Percentiles rank a stretch among this genome's conserved stretches.
Conservation (phyloP, 2,797 vertebrate species). For the Steatocranus sp. region DNA sequence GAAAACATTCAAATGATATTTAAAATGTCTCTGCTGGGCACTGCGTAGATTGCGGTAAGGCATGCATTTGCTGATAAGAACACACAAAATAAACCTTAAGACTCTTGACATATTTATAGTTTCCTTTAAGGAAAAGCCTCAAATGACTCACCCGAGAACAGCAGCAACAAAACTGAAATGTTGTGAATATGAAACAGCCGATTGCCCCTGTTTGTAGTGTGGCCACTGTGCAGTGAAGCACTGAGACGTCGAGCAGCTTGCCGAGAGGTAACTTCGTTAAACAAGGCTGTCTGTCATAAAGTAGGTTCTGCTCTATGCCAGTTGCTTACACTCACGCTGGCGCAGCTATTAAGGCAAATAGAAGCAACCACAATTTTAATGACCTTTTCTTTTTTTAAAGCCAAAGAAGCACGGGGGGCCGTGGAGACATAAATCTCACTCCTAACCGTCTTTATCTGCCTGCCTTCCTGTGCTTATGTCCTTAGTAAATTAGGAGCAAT, state of each 20-base stretch:
- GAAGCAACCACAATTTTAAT: not conserved
- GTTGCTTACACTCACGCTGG: not conserved
- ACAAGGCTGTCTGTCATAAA: not conserved
- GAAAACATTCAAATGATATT: conserved; percentile 32
- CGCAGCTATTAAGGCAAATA: not conserved
- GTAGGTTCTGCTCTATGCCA: not conserved
- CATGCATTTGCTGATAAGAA: not conserved
- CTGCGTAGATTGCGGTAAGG: not conserved
- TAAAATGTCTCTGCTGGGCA: not conserved
- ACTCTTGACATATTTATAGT: not conserved
- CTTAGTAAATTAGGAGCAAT: not conserved
- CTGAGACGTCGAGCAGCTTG: not conserved
- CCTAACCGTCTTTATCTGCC: not conserved
- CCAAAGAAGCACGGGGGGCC: not conserved
- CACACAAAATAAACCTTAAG: not conserved
- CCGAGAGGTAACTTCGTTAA: not conserved
- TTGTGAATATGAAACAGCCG: not conserved
- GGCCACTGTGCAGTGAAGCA: conserved; percentile 14
- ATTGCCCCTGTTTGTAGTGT: conserved; percentile 27
- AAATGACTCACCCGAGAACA: not conserved
- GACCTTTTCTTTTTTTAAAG: not conserved
- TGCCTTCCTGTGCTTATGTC: not conserved
- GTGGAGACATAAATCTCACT: not conserved
- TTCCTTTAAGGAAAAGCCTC: not conserved
- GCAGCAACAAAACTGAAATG: not conserved